Evolutionary conservation across 2,113 vertebrate genomes (phyloP).

Genomic region (Callithrix jacchus): DNA sequence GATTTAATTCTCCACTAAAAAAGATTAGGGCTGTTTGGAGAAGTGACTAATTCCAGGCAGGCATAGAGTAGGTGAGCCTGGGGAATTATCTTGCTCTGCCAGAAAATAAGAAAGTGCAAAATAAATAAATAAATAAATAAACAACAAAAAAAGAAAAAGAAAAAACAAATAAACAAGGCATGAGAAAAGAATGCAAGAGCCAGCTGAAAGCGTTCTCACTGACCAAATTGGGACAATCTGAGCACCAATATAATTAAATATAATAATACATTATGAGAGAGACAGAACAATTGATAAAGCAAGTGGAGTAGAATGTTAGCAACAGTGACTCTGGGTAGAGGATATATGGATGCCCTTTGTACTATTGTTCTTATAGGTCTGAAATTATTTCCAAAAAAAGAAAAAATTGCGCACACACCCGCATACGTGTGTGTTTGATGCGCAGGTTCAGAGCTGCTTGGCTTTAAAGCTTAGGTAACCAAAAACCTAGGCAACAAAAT

Average conservation of each 20-base stretch:
- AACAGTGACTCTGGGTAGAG: not conserved
- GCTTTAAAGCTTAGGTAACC: not conserved
- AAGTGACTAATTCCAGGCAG: not conserved
- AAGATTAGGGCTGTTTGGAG: not conserved
- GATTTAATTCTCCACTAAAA: not conserved
- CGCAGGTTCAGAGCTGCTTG: not conserved
- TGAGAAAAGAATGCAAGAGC: not conserved
- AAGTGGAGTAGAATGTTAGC: not conserved
- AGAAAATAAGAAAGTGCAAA: not conserved
- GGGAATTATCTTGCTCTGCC: not conserved
- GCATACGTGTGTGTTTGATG: not conserved
- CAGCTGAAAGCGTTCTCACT: not conserved
- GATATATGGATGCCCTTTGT: not conserved
- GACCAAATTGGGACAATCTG: not conserved
- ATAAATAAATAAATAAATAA: no score
- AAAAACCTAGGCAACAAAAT: not conserved
- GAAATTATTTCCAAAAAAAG: not conserved
- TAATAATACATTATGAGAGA: not conserved
- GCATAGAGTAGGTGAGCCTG: accelerated
- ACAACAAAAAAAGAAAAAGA: no score
- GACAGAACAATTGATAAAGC: not conserved
- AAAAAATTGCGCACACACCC: not conserved
- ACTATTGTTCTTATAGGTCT: not conserved
- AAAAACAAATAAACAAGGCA: no score
- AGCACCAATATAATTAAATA: not conserved